Evolutionary conservation across 1,140 invertebrate genomes (phyloP), one percentile per base, ranked within the genome.

Genomic region (Steinernema feltiae): DNA sequence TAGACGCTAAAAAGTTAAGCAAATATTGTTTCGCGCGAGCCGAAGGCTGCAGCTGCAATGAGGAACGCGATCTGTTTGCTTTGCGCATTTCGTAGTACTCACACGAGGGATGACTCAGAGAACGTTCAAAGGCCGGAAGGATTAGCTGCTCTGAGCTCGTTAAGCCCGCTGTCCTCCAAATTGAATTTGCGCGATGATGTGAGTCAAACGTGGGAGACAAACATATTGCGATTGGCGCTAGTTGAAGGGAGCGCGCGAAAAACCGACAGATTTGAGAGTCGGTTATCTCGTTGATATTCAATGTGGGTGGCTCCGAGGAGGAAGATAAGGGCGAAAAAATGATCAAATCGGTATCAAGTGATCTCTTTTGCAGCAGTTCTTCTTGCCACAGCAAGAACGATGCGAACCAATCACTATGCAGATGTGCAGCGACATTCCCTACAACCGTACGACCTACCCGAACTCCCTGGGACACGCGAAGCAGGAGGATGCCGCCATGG

Each of bases 391-490:
- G 24, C 92, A 94, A 86, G 91, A 91, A 81, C 91, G 92, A 85
- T 97, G 95, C 88, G 93, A 97, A 86, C 91, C 92, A 0, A 96
- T 98, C 76, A 94, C 91, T 1, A 94, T 97, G 75, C 92, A 92
- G 15, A 90, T 97, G 81, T 98, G 96, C 88, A 91, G 91, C 87
- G 92, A 95, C 83, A 92, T 98, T 73, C 90, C 90, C 32, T 98
- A 98, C 87, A 98, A 98, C 87, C 90, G 92, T 87, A 98, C 95
- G 0, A 95, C 97, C 74, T 94, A 97, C 91, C 95, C 95, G 1
- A 98, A 98, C 88, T 84, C 97, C 32, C 88, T 98, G 78, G 92
- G 93, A 72, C 96, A 99, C 83, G 17, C 0, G 32, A 95, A 92
- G 81, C 95, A 99, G 88, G 93, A 97, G 82, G 95, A 98, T 81